Base-by-base conservation (phyloP, 2,113 vertebrate genomes). In the Glareola pratincola region DNA sequence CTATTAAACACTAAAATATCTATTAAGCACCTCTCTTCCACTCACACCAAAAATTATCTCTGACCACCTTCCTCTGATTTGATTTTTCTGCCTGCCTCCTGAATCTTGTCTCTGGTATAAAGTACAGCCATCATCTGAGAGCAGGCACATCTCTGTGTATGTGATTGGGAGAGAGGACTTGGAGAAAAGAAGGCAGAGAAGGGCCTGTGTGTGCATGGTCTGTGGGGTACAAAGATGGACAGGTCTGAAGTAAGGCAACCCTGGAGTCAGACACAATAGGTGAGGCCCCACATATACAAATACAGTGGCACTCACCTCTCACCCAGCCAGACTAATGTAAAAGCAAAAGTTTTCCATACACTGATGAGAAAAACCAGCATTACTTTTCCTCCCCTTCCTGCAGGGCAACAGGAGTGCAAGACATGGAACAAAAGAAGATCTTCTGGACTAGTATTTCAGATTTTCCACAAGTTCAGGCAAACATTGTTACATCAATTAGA, bases 131-230 rank as follows among this genome's bases (percentile, higher is more conserved):
- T 17, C 19, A 43, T 48, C 80, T 74, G 41, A 63, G 30, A 63
- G 39, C 13, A 43, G 69, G 21, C 10, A 9, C 6, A 2, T 21
- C 4, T 32, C 6, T 24, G 6, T 21, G 7, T 29, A 27, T 37
- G 29, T n/a, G 5, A 19, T 18, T 86, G 80, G 67, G n/a, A 47
- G 22, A 43, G 43, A 51, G 17, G 20, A 59, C 30, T 27, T 4
- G 1, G 18, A 56, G 71, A 72, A 50, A 63, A 3, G 6, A 45
- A 75, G 22, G 14, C 8, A 51, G 16, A 53, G 13, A 72, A 9
- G 23, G 85, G 2, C 27, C 24, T 16, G 1, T 0, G 1, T 36
- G 32, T 30, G 4, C 8, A 3, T 72, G 12, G 59, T 59, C 34
- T 78, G 4, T 14, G 30, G 26, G 12, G 21, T 37, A 51, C 4